A percentile compares a stretch with the other conserved stretches of the same genome.
These are phyloP conservation scores for Taxidea taxus DNA, from an alignment of 2,113 vertebrate genomes.

Conservation along the genomic window DNA sequence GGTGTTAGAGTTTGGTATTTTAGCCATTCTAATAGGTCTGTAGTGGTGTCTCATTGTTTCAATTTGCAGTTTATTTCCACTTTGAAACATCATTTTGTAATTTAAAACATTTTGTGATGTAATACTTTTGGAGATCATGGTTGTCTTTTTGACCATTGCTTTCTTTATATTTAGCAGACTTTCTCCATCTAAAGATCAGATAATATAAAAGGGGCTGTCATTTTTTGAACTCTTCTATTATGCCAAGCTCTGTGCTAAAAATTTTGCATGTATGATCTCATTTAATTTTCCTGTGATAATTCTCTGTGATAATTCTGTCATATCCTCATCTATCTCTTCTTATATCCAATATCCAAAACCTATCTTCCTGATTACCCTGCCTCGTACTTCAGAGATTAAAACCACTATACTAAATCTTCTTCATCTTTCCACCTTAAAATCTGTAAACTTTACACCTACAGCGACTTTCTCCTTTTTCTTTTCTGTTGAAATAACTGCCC, in stretches of 20 bases:
- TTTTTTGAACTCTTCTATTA: neutral
- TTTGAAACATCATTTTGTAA: neutral
- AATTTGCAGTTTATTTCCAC: neutral
- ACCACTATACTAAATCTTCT: neutral
- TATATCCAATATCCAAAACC: neutral
- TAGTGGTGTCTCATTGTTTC: neutral
- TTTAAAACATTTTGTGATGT: neutral
- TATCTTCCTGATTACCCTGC: neutral
- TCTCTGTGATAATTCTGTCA: neutral
- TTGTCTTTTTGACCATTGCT: neutral
- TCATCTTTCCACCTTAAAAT: neutral
- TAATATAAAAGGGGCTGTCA: neutral
- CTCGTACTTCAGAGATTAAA: neutral
- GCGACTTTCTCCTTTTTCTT: neutral
- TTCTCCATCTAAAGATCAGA: neutral
- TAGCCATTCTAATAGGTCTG: neutral
- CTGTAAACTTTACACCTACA: neutral
- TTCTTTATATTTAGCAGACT: neutral
- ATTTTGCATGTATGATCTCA: neutral
- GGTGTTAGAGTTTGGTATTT: neutral
- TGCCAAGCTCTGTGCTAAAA: neutral
- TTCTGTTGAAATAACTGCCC: neutral
- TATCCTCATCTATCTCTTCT: neutral
- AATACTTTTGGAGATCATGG: neutral
- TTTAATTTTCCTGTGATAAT: neutral